phyloP scores from a whole-genome alignment of 2,113 vertebrate genomes.

The Brachyhypopomus gauderio region DNA sequence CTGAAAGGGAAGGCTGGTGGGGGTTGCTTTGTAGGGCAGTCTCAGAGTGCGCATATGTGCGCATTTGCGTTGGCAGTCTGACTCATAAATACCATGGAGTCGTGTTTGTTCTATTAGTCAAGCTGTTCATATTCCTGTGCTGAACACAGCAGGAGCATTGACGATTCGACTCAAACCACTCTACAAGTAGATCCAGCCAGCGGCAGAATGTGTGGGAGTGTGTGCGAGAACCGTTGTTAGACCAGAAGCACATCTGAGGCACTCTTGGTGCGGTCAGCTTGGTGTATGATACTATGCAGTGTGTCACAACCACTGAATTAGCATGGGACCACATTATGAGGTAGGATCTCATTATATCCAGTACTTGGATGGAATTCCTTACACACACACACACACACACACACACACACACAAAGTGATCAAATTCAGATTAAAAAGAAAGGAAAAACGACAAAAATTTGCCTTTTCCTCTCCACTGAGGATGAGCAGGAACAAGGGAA shows the following conservation, averaged over 20 bases:
- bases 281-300: neutral
- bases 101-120: constrained; percentile 16
- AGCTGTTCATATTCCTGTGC: constrained; percentile 19
- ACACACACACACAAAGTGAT: neutral
- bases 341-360: neutral
- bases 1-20: constrained; percentile 29
- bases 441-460: neutral
- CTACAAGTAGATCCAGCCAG: neutral
- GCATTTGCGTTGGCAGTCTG: constrained; percentile 33
- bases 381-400: neutral
- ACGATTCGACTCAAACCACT: neutral
- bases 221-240: neutral
- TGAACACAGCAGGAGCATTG: constrained; percentile 21
- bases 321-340: neutral
- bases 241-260: constrained; percentile 1
- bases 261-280: neutral
- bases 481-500: neutral
- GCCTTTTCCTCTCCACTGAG: too few relatives aligned
- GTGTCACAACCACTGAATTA: neutral
- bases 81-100: constrained; percentile 29
- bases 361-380: neutral
- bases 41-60: constrained; percentile 11
- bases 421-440: neutral
- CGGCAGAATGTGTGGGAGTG: constrained; percentile 17
- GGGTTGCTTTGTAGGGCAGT: constrained; percentile 13